Evolutionary conservation across 2,113 vertebrate genomes (phyloP).

Genomic region (Mobula birostris): DNA sequence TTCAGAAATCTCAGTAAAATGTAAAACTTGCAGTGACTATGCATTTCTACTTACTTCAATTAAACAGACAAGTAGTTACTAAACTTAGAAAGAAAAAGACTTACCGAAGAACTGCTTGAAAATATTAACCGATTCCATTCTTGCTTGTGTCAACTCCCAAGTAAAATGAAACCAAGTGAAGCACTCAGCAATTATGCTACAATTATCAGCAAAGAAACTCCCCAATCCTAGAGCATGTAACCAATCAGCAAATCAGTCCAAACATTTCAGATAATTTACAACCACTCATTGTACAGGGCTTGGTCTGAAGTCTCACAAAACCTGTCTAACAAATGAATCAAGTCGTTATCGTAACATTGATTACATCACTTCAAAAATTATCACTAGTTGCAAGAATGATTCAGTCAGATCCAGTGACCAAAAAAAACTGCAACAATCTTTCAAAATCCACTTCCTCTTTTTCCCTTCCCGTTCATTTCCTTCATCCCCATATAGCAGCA

Average conservation of each 20-base stretch:
- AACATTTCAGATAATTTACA: background rate
- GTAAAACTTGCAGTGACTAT: background rate
- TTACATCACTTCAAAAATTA: constrained; percentile 2
- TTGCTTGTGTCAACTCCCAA: background rate
- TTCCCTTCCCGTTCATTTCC: background rate
- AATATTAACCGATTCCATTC: constrained; percentile 41
- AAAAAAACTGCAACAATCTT: background rate
- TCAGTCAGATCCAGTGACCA: background rate
- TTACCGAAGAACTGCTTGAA: constrained; percentile 43
- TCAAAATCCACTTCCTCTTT: background rate
- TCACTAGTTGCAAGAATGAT: background rate
- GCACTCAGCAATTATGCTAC: background rate
- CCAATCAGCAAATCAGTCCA: background rate
- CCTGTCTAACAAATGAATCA: constrained; percentile 7
- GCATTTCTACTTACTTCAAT: background rate
- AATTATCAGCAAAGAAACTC: background rate
- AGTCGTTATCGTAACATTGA: constrained; percentile 6
- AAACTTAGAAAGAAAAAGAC: constrained; percentile 20
- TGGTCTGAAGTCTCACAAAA: background rate
- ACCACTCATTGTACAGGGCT: background rate
- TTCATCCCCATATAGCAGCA: background rate
- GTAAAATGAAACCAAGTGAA: background rate
- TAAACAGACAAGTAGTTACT: background rate
- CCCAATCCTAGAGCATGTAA: constrained; percentile 3
- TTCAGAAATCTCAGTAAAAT: background rate